phyloP scores from a whole-genome alignment of 2,113 vertebrate species.

The Alouatta palliata region DNA sequence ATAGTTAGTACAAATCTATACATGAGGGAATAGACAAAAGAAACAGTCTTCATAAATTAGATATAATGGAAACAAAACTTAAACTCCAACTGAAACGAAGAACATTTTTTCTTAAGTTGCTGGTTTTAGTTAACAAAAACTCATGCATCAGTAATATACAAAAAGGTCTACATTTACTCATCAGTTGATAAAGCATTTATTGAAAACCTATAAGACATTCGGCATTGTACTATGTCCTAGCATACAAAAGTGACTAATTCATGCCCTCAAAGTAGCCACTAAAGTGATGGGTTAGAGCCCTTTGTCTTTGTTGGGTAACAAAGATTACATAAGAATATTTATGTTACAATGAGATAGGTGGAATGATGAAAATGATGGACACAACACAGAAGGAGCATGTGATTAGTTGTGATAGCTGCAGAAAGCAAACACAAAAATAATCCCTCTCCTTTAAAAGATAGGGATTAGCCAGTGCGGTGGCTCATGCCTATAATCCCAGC shows the following conservation, averaged over 20 bases:
- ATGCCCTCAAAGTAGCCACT: not conserved
- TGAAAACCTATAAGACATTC: not conserved
- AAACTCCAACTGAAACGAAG: slow-evolving; percentile 10
- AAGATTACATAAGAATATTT: not conserved
- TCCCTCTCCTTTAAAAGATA: not conserved
- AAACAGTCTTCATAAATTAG: not conserved
- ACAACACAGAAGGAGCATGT: not conserved
- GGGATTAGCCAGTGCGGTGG: not conserved
- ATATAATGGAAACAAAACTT: not conserved
- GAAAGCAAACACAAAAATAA: not conserved
- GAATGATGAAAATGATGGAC: not conserved
- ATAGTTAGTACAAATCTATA: not conserved
- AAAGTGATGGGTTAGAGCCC: too few relatives aligned
- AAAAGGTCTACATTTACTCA: not conserved
- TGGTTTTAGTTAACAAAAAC: slow-evolving; percentile 5
- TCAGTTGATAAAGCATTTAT: not conserved
- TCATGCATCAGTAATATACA: not conserved
- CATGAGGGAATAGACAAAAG: not conserved
- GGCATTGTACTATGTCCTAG: not conserved
- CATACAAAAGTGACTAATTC: not conserved
- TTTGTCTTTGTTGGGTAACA: not conserved
- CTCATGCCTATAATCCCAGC: too few relatives aligned
- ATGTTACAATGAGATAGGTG: too few relatives aligned
- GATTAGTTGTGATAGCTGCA: not conserved
- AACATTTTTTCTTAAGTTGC: not conserved